A percentile compares a stretch with the other conserved stretches of the same genome.
These are phyloP conservation scores for Sebastes dallii DNA, from an alignment of 2,797 vertebrate genomes.

Conservation along the genomic window DNA sequence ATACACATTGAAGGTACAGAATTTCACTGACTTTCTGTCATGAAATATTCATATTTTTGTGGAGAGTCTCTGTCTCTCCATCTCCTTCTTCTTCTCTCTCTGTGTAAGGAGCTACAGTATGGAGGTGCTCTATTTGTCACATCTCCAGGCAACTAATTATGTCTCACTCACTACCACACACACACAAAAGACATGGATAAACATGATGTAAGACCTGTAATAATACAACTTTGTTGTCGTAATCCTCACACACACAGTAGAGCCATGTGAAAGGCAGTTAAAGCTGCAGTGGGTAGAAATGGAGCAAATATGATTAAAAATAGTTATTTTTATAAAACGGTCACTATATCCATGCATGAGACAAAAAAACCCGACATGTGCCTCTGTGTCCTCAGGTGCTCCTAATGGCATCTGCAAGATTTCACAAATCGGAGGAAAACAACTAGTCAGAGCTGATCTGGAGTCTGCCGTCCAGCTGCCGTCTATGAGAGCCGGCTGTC, in stretches of 20 bases:
- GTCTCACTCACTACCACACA: background rate
- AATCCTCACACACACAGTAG: background rate
- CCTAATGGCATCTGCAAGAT: no score
- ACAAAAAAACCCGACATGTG: no score
- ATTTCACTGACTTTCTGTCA: conserved; percentile 3
- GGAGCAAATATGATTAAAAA: no score
- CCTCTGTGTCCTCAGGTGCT: no score
- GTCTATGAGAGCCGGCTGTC: no score
- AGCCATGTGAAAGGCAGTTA: background rate
- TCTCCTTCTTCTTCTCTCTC: background rate
- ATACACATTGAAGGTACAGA: background rate
- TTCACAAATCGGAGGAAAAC: no score
- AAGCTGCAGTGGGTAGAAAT: no score
- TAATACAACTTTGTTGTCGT: background rate
- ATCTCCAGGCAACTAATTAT: conserved; percentile 33
- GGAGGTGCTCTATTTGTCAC: conserved; percentile 15
- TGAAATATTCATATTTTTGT: conserved; percentile 24
- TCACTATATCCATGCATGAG: no score
- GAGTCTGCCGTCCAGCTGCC: no score
- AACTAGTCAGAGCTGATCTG: no score
- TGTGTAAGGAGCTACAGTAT: background rate
- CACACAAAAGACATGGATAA: background rate
- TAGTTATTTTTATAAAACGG: no score
- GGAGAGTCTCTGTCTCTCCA: background rate
- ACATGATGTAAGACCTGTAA: conserved; percentile 49